Conservation (phyloP, 2,797 vertebrate genomes). For the Selene dorsalis region DNA sequence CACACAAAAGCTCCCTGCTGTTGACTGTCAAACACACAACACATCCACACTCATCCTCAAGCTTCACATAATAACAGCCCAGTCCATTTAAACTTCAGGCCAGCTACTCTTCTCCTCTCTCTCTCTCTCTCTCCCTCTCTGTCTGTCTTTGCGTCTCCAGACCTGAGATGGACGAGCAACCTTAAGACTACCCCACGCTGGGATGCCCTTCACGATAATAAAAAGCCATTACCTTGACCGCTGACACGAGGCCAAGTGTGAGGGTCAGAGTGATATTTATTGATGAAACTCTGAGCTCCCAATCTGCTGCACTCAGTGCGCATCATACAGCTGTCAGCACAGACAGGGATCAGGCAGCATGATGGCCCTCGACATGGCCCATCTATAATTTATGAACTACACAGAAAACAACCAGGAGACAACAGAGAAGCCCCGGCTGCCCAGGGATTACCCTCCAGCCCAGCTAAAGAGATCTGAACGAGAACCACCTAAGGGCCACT, state of each 20-base stretch:
- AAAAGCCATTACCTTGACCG: slow-evolving; percentile 98
- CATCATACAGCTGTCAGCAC: slow-evolving; percentile 99
- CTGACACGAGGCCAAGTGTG: slow-evolving; percentile 95
- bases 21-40: slow-evolving; percentile 78
- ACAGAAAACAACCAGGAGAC: slow-evolving; percentile 92
- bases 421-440: slow-evolving; percentile 85
- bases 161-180: slow-evolving; percentile 88
- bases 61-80: slow-evolving; percentile 83
- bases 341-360: slow-evolving; percentile 91
- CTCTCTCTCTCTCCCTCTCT: slow-evolving; percentile 69
- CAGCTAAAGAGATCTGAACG: slow-evolving; percentile 85
- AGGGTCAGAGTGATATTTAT: slow-evolving; percentile 99
- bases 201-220: slow-evolving; percentile 93
- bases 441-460: slow-evolving; percentile 85
- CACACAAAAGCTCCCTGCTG: slow-evolving; percentile 79
- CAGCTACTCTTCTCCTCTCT: slow-evolving; percentile 63
- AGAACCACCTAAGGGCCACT: slow-evolving; percentile 80
- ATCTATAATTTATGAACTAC: slow-evolving; percentile 98
- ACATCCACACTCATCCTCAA: slow-evolving; percentile 73
- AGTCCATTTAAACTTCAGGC: slow-evolving; percentile 84
- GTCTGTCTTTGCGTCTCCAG: slow-evolving; percentile 82
- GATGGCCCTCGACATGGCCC: slow-evolving; percentile 96
- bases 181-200: slow-evolving; percentile 90
- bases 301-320: slow-evolving; percentile 98
- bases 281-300: slow-evolving; percentile 99